These are phyloP conservation scores for Daphoenositta chrysoptera DNA, from an alignment of 2,113 vertebrate genomes.

Conservation along the genomic window DNA sequence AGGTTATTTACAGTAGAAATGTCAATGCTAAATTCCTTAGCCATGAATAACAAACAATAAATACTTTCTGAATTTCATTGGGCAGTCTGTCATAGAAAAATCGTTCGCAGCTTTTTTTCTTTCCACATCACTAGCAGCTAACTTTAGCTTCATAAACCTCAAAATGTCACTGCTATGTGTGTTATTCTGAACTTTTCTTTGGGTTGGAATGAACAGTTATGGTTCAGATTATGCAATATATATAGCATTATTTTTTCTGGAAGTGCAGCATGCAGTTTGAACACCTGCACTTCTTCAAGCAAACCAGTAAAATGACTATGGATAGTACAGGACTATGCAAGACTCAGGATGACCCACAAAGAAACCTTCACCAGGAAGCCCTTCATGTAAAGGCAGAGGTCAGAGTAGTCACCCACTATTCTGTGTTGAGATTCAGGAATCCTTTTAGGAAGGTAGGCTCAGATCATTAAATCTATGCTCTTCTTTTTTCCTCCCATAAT, in stretches of 20 bases:
- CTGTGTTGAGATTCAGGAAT: background rate
- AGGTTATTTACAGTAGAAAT: background rate
- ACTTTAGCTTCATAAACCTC: background rate
- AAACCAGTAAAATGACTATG: background rate
- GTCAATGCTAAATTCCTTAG: background rate
- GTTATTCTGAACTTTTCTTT: background rate
- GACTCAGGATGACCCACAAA: background rate
- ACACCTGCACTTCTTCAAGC: background rate
- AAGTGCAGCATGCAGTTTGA: background rate
- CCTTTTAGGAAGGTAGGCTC: background rate
- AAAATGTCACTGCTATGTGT: background rate
- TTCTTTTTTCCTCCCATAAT: background rate
- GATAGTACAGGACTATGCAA: background rate
- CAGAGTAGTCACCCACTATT: background rate
- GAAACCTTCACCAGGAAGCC: background rate
- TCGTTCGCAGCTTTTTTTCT: background rate
- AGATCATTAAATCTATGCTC: background rate
- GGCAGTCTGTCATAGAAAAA: background rate
- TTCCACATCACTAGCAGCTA: background rate
- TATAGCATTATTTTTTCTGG: background rate
- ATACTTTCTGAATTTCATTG: background rate
- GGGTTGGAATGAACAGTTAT: background rate
- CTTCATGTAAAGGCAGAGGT: background rate
- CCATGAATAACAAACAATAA: background rate
- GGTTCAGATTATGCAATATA: background rate